These are phyloP conservation scores for Blastobasis lacticolella DNA, from an alignment of 2,888 invertebrate species.

Conservation along the genomic window DNA sequence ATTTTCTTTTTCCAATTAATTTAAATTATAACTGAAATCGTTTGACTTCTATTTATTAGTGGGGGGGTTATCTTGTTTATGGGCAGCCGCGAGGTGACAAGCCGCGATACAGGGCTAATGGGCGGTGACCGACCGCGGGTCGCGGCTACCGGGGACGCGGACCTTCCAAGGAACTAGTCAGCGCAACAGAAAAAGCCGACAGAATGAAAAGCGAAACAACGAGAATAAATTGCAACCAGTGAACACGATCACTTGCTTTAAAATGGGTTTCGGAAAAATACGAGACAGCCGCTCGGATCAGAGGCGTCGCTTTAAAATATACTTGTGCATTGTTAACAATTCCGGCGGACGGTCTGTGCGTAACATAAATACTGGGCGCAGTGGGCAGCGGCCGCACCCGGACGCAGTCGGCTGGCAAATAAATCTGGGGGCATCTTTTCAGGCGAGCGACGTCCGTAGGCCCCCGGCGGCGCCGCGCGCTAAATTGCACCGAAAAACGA, in stretches of 20 bases:
- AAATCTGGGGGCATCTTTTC: slow-evolving; percentile 57
- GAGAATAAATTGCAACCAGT: slow-evolving; percentile 8
- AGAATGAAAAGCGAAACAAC: not conserved
- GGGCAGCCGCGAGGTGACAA: slow-evolving; percentile 31
- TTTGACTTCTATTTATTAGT: slow-evolving; percentile 45
- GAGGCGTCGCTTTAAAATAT: slow-evolving; percentile 55
- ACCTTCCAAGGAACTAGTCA: slow-evolving; percentile 10
- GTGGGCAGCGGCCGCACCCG: slow-evolving; percentile 48
- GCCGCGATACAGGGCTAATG: slow-evolving; percentile 33
- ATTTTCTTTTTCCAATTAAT: slow-evolving; percentile 40
- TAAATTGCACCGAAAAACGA: slow-evolving; percentile 67
- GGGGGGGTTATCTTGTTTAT: slow-evolving; percentile 24
- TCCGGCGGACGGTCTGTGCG: slow-evolving; percentile 39
- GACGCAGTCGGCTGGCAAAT: slow-evolving; percentile 53
- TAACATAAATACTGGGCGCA: slow-evolving; percentile 62
- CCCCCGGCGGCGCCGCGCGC: slow-evolving; percentile 51
- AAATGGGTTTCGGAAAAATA: slow-evolving; percentile 53
- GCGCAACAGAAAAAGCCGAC: slow-evolving; percentile 41
- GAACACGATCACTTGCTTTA: slow-evolving; percentile 37
- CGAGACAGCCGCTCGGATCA: slow-evolving; percentile 45
- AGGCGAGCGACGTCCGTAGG: slow-evolving; percentile 41
- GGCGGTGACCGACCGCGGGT: slow-evolving; percentile 14
- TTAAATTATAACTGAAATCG: slow-evolving; percentile 39
- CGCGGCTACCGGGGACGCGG: too few relatives aligned
- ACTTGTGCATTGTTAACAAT: slow-evolving; percentile 62